These are phyloP conservation scores for Rhabditoides inermis DNA, from an alignment of 2,888 invertebrate species.

Conservation along the genomic window DNA sequence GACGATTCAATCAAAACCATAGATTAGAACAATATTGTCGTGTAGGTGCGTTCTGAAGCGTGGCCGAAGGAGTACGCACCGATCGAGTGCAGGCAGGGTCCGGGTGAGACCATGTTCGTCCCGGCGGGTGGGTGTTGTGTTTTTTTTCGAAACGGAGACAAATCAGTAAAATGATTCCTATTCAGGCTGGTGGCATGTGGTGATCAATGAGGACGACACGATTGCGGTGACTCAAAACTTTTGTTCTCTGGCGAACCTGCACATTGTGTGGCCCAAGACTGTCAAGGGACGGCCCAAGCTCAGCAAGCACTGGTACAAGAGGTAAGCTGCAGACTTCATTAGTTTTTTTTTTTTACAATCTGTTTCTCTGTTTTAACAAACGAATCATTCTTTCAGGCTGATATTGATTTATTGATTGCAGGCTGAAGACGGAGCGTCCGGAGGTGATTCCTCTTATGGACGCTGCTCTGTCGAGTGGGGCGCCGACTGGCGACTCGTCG, in stretches of 20 bases:
- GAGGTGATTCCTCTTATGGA: slow-evolving; percentile 25
- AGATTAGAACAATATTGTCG: background rate
- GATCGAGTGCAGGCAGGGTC: slow-evolving; percentile 42
- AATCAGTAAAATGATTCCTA: slow-evolving; percentile 59
- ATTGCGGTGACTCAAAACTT: slow-evolving; percentile 98
- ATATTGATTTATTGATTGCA: too few species aligned
- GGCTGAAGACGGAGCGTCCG: slow-evolving; percentile 23
- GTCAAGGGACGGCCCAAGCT: slow-evolving; percentile 88
- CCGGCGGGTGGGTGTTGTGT: slow-evolving; percentile 26
- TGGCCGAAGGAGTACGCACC: slow-evolving; percentile 26
- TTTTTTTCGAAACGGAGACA: slow-evolving; percentile 65
- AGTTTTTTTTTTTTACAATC: background rate
- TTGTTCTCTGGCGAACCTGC: slow-evolving; percentile 82
- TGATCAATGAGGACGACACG: slow-evolving; percentile 87
- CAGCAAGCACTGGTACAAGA: slow-evolving; percentile 73
- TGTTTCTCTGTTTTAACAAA: too few species aligned
- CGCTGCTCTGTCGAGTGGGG: slow-evolving; percentile 9
- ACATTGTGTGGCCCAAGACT: slow-evolving; percentile 61
- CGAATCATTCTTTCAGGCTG: too few species aligned
- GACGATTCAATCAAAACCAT: background rate
- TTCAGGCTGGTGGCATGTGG: slow-evolving; percentile 99
- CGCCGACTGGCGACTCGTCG: slow-evolving; percentile 22
- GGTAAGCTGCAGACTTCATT: slow-evolving; percentile 12
- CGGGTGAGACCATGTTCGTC: slow-evolving; percentile 49
- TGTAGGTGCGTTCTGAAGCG: background rate